Conservation (phyloP, 2,113 vertebrate species). For the Macroglossus sobrinus region DNA sequence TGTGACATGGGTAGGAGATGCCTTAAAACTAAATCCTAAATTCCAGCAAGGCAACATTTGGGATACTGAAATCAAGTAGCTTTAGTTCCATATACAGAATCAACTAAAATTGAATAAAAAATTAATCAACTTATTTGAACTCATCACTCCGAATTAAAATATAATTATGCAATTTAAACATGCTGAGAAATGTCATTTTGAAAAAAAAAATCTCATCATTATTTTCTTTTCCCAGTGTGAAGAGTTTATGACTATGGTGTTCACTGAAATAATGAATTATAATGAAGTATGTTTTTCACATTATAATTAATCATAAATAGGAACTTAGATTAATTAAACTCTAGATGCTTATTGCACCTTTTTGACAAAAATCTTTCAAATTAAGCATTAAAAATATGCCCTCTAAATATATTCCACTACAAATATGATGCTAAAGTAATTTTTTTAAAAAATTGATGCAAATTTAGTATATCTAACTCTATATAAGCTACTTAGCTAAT, state of each 20-base stretch:
- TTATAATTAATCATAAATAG: conserved; percentile 11
- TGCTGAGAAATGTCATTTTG: not conserved
- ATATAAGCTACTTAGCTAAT: not conserved
- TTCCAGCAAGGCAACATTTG: not conserved
- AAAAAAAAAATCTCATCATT: conserved; percentile 13
- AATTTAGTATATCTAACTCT: not conserved
- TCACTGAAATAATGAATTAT: not conserved
- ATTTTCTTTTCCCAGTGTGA: not conserved
- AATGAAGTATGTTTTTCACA: not conserved
- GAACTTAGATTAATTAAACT: not conserved
- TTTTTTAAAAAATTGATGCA: not conserved
- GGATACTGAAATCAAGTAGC: not conserved
- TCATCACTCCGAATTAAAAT: conserved; percentile 33
- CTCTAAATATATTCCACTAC: not conserved
- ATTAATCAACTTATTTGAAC: too few species aligned
- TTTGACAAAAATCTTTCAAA: not conserved
- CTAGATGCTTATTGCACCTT: not conserved
- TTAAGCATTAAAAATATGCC: not conserved
- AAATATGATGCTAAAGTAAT: not conserved
- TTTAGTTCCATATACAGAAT: not conserved
- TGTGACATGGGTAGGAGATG: not conserved
- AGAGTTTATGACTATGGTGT: not conserved
- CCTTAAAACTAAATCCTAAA: not conserved
- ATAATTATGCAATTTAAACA: conserved; percentile 34
- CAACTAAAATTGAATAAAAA: not conserved